Evolutionary conservation across 2,797 vertebrate species (phyloP).

Genomic region (Arctocebus calabarensis): DNA sequence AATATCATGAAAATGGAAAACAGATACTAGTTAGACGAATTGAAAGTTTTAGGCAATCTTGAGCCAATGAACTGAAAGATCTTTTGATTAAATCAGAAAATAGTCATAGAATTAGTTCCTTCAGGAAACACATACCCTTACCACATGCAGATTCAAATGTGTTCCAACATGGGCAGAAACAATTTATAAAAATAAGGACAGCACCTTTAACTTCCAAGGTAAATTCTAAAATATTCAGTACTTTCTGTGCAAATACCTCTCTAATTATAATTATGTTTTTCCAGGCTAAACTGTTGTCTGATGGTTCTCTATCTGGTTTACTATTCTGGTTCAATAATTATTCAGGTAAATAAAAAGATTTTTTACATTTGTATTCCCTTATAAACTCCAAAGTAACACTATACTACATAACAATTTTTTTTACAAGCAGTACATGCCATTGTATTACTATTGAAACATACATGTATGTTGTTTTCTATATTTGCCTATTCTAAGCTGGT

Average conservation of each 20-base stretch:
- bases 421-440: background rate
- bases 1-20: background rate
- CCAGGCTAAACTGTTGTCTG: background rate
- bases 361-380: background rate
- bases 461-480: background rate
- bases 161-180: background rate
- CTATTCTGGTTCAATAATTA: constrained; percentile 11
- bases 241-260: background rate
- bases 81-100: constrained; percentile 8
- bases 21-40: background rate
- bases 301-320: background rate
- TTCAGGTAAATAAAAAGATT: background rate
- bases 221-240: constrained; percentile 28
- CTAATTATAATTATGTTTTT: background rate
- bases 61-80: background rate
- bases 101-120: background rate
- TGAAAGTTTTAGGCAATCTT: background rate
- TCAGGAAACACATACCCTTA: background rate
- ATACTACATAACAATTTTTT: background rate
- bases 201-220: background rate
- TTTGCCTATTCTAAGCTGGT: background rate
- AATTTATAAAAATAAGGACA: background rate
- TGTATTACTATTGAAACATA: constrained; percentile 3
- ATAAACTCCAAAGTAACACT: background rate
- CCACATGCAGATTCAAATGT: background rate